These are phyloP conservation scores for Stercorarius parasiticus DNA, from an alignment of 2,113 vertebrate species.

Conservation along the genomic window DNA sequence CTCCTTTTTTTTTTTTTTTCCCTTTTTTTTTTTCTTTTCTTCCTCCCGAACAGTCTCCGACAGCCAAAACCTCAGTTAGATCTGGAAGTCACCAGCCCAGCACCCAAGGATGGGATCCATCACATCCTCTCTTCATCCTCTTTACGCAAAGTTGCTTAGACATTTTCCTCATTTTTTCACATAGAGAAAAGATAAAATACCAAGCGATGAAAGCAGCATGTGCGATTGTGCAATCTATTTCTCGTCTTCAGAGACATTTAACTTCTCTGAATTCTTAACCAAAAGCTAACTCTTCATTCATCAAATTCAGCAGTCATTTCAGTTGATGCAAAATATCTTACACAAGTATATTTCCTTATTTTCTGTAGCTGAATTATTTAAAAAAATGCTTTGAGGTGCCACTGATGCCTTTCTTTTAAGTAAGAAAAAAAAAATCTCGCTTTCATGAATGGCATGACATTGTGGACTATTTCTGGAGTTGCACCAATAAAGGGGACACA, in stretches of 20 bases:
- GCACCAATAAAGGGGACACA: background rate
- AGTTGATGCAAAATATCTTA: background rate
- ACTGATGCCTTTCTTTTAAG: background rate
- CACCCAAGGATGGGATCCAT: background rate
- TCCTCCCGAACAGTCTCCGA: background rate
- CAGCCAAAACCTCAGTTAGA: background rate
- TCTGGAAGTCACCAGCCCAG: background rate
- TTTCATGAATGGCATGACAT: accelerated
- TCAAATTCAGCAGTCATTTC: background rate
- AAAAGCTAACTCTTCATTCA: background rate
- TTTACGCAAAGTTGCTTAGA: background rate
- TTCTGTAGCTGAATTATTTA: background rate
- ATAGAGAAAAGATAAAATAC: background rate
- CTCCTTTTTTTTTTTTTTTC: background rate
- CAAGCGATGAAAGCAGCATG: background rate
- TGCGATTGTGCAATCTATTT: background rate
- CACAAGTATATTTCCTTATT: background rate
- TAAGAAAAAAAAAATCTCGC: background rate
- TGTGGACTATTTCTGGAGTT: background rate
- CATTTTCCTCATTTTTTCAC: background rate
- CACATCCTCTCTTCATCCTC: background rate
- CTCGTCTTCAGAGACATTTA: background rate
- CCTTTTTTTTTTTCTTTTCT: accelerated
- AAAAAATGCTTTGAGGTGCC: background rate
- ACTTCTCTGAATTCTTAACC: background rate